phyloP scores from a whole-genome alignment of 2,888 invertebrate genomes.

The Pammene aurita region DNA sequence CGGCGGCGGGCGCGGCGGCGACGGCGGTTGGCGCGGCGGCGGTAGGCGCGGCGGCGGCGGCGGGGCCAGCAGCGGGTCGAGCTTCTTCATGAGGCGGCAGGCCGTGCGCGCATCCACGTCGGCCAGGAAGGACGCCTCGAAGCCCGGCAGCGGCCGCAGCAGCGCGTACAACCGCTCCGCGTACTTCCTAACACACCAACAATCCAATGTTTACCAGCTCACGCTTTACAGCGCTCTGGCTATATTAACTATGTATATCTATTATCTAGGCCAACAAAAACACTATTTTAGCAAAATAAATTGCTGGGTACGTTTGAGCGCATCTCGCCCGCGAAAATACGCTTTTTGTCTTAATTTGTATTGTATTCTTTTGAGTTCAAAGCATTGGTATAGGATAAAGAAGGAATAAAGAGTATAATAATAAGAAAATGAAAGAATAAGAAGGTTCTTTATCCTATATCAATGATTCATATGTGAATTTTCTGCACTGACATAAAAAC shows the following conservation, averaged over 20 bases:
- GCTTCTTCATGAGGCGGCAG: conserved; percentile 74
- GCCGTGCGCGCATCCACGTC: conserved; percentile 70
- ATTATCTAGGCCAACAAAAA: no score
- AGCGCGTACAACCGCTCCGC: conserved; percentile 82
- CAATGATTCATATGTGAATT: no score
- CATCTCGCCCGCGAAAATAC: no score
- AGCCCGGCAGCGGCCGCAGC: conserved; percentile 78
- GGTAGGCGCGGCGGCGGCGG: conserved; percentile 2
- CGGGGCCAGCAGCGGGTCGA: conserved; percentile 57
- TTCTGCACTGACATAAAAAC: no score
- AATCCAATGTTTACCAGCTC: not conserved
- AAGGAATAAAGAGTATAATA: no score
- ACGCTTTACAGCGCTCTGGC: not conserved
- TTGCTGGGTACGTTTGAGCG: no score
- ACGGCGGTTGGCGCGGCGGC: conserved; percentile 55
- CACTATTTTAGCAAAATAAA: no score
- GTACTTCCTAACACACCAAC: conserved; percentile 69
- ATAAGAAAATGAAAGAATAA: no score
- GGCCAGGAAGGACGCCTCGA: conserved; percentile 79
- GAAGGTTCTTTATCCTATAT: no score
- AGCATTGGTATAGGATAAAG: no score
- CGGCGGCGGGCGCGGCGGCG: not conserved
- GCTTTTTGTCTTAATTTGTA: no score
- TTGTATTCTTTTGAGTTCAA: no score
- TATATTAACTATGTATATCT: not conserved